Percentiles rank a stretch among this genome's conserved stretches.
Conservation (phyloP, 2,113 vertebrate genomes). For the Xiphophorus couchianus region DNA sequence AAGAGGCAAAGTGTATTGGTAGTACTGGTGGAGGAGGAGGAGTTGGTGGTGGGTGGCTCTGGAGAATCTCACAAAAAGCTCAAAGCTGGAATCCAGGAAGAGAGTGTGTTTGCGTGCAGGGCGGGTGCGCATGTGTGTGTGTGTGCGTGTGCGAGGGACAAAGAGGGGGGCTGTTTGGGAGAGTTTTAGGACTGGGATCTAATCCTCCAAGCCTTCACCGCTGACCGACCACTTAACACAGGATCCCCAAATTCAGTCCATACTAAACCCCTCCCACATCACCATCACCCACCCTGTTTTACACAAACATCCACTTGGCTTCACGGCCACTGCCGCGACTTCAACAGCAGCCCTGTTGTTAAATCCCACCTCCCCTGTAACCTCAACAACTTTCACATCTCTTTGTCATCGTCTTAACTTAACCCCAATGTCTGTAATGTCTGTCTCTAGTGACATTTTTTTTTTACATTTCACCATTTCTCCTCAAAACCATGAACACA, state of each 20-base stretch:
- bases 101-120: not conserved
- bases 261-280: conserved; percentile 47
- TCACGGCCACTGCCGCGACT: conserved; percentile 31
- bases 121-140: too few relatives aligned
- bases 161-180: conserved; percentile 43
- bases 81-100: conserved; percentile 67
- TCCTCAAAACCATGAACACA: conserved; percentile 35
- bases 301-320: conserved; percentile 32
- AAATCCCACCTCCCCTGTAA: conserved; percentile 49
- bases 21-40: conserved; percentile 42
- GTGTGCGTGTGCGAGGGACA: conserved; percentile 36
- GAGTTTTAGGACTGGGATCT: conserved; percentile 51
- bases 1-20: conserved; percentile 45
- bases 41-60: conserved; percentile 61
- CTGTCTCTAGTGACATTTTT: conserved; percentile 47
- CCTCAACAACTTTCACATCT: not conserved
- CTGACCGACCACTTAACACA: conserved; percentile 70
- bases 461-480: conserved; percentile 41
- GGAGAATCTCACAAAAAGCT: conserved; percentile 71
- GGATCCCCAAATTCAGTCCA: conserved; percentile 59
- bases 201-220: conserved; percentile 73
- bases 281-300: conserved; percentile 41
- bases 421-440: conserved; percentile 36
- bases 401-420: conserved; percentile 15
- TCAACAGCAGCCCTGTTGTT: conserved; percentile 32